Percentiles rank a stretch among this genome's conserved stretches.
These are phyloP conservation scores for Nomia melanderi DNA, from an alignment of 1,140 invertebrate species.

Conservation along the genomic window DNA sequence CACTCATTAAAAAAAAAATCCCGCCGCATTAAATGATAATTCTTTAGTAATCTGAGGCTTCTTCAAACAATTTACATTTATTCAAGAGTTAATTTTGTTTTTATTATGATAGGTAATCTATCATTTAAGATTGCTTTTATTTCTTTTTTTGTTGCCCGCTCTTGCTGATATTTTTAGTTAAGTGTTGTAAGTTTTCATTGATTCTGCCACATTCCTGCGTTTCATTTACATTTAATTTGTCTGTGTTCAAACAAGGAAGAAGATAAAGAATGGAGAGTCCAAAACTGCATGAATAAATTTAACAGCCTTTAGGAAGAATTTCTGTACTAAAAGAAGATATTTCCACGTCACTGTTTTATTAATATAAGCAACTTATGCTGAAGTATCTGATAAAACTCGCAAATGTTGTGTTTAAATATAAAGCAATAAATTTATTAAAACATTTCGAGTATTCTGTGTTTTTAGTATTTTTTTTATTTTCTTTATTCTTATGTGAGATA, in stretches of 20 bases:
- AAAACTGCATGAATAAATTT: conserved; percentile 33
- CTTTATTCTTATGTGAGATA: conserved; percentile 19
- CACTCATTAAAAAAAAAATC: conserved; percentile 50
- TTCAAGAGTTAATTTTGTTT: conserved; percentile 51
- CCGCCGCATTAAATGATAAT: conserved; percentile 72
- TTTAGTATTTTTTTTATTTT: conserved; percentile 14
- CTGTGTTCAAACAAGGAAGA: background rate
- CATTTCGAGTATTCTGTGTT: background rate
- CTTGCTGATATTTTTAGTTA: conserved; percentile 68
- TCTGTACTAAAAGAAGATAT: background rate
- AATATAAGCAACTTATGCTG: background rate
- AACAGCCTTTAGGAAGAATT: conserved; percentile 2
- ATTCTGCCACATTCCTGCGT: conserved; percentile 65
- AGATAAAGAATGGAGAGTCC: background rate
- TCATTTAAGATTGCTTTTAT: conserved; percentile 42
- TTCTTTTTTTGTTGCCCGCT: conserved; percentile 70
- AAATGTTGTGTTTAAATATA: conserved; percentile 1
- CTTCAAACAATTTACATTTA: conserved; percentile 44
- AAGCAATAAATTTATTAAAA: background rate
- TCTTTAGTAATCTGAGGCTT: conserved; percentile 82
- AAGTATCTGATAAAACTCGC: conserved; percentile 14
- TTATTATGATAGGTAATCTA: conserved; percentile 29
- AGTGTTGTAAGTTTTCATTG: conserved; percentile 59
- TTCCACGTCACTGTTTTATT: conserved; percentile 10
- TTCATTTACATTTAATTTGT: conserved; percentile 60